These are phyloP conservation scores for Cercopithecus hamlyni DNA, from an alignment of 2,797 vertebrate genomes.

Conservation along the genomic window DNA sequence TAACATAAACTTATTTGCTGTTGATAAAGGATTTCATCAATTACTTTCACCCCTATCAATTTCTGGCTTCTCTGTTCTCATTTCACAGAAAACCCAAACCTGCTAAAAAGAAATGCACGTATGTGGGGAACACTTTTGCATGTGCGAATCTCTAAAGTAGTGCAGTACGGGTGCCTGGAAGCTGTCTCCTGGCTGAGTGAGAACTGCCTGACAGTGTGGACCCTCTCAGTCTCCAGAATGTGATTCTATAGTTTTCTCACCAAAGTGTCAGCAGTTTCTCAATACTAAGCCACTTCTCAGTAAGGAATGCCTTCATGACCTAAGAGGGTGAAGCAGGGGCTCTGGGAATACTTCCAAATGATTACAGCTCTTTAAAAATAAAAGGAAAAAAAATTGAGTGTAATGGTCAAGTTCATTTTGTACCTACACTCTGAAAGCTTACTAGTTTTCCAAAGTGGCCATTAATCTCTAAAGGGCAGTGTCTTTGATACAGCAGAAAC, in stretches of 20 bases:
- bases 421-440: constrained; percentile 10
- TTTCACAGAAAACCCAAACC: constrained; percentile 3
- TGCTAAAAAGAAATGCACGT: constrained; percentile 16
- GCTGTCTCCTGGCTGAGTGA: background rate
- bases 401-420: constrained; percentile 39
- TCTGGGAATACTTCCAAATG: constrained; percentile 3
- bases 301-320: constrained; percentile 29
- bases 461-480: constrained; percentile 29
- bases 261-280: background rate
- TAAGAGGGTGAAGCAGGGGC: background rate
- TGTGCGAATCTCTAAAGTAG: background rate
- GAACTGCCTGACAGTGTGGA: background rate
- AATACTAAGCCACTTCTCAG: constrained; percentile 28
- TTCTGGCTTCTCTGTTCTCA: constrained; percentile 39
- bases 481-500: constrained; percentile 1
- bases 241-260: background rate
- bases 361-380: constrained; percentile 12
- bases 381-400: constrained; percentile 14
- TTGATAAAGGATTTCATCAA: constrained; percentile 2
- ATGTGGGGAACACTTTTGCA: background rate
- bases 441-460: constrained; percentile 5
- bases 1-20: background rate
- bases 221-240: background rate
- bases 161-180: background rate
- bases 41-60: background rate